phyloP scores from a whole-genome alignment of 2,888 invertebrate genomes.

The Ectemnius lituratus region DNA sequence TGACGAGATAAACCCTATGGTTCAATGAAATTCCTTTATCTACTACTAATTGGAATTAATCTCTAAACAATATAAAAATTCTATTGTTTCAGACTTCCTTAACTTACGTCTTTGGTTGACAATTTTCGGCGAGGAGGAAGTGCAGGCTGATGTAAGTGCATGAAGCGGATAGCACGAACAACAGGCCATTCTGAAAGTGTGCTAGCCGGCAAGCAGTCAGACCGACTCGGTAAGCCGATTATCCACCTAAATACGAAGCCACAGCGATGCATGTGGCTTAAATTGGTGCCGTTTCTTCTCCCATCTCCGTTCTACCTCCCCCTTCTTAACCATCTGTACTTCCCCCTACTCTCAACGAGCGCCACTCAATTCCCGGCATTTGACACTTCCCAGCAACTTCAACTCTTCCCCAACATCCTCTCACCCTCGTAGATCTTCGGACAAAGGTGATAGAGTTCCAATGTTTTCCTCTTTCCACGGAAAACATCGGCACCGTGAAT shows the following conservation, averaged over 20 bases:
- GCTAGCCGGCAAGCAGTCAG: constrained; percentile 62
- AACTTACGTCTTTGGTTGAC: background rate
- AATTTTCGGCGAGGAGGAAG: constrained; percentile 9
- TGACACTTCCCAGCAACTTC: too few species aligned
- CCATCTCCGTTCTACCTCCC: constrained; percentile 23
- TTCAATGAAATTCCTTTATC: background rate
- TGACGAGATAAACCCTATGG: too few species aligned
- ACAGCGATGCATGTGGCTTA: constrained; percentile 75
- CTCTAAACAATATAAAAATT: background rate
- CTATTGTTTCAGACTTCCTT: background rate
- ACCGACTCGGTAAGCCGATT: constrained; percentile 75
- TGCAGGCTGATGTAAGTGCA: constrained; percentile 19
- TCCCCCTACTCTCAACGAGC: too few species aligned
- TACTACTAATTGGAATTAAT: background rate
- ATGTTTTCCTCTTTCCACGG: too few species aligned
- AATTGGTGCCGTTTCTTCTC: constrained; percentile 68
- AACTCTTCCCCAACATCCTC: too few species aligned
- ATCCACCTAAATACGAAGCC: constrained; percentile 78
- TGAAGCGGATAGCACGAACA: constrained; percentile 23
- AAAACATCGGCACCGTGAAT: too few species aligned
- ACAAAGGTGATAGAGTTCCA: too few species aligned
- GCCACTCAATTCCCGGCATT: too few species aligned
- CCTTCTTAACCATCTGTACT: background rate
- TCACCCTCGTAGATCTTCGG: too few species aligned
- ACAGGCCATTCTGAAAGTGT: constrained; percentile 54